phyloP scores from a whole-genome alignment of 2,113 vertebrate species.

The Chlamydotis undulata region DNA sequence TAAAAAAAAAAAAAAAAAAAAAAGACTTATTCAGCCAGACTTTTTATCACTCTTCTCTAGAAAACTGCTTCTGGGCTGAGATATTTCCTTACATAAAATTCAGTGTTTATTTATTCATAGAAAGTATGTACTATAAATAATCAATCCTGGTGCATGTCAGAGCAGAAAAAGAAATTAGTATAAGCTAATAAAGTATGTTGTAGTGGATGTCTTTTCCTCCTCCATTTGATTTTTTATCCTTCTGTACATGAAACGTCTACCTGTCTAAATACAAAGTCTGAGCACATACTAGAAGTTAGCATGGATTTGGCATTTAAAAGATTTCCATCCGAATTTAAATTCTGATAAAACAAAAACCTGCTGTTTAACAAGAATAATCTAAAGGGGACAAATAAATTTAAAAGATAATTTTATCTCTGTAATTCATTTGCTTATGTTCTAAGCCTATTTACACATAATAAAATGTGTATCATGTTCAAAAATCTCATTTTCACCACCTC shows the following conservation, averaged over 20 bases:
- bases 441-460: background rate
- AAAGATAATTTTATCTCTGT: background rate
- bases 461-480: background rate
- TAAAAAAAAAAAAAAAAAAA: background rate
- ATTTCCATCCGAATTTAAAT: background rate
- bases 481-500: background rate
- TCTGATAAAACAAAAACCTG: background rate
- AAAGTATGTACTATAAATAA: slow-evolving; percentile 12
- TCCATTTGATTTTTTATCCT: background rate
- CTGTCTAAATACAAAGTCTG: background rate
- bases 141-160: background rate
- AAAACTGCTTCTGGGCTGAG: background rate
- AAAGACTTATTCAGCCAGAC: too few relatives aligned
- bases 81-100: background rate
- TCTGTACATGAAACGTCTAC: background rate
- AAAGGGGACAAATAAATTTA: background rate
- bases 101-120: slow-evolving; percentile 35
- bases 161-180: background rate
- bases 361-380: background rate
- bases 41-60: background rate
- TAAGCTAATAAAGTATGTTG: background rate
- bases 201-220: background rate
- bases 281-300: background rate
- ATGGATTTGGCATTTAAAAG: background rate
- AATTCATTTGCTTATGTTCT: background rate